Base-by-base conservation (phyloP, 2,113 vertebrate species). In the Crotalus helleri region DNA sequence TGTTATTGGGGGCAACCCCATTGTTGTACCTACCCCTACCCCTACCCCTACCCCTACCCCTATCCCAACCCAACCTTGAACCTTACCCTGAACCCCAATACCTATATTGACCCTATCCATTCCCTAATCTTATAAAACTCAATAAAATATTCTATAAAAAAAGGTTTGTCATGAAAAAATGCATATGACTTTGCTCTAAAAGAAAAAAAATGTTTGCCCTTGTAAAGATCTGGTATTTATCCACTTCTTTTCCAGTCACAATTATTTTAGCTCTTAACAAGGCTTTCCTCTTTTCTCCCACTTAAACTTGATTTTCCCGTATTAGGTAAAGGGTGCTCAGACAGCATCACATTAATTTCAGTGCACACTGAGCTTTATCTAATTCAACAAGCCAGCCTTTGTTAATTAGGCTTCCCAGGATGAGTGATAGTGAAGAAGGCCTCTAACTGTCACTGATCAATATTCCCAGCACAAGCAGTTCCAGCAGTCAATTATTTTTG, bases 331-430 rank as follows among this genome's bases (percentile, higher is more conserved):
- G 97, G 96, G 97, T 93, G 29, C 96, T 96, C 94, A 96, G 97
- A 97, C 96, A 95, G 96, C 95, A 95, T 96, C 95, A 85, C 96
- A 94, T 98, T 97, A 96, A 98, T 98, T 98, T 97, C 94, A 94
- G 95, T 94, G 94, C 97, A 98, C 98, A 97, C 93, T 97, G 95
- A 97, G 95, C 97, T 97, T 97, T 97, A 98, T 97, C 97, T 98
- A 97, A 98, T 98, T 97, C 98, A 98, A 97, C 97, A 97, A 97
- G 95, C 97, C 92, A 96, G 95, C 95, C 96, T 96, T 95, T 97
- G 96, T 98, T 98, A 98, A 98, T 98, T 97, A 97, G 97, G 97
- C 97, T 96, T 97, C 97, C 95, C 91, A 96, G 97, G 94, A 96
- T 5, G 0, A 96, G 97, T 90, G 96, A 96, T 93, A 95, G 95